phyloP scores from a whole-genome alignment of 2,113 vertebrate genomes.

The Mustela lutreola region DNA sequence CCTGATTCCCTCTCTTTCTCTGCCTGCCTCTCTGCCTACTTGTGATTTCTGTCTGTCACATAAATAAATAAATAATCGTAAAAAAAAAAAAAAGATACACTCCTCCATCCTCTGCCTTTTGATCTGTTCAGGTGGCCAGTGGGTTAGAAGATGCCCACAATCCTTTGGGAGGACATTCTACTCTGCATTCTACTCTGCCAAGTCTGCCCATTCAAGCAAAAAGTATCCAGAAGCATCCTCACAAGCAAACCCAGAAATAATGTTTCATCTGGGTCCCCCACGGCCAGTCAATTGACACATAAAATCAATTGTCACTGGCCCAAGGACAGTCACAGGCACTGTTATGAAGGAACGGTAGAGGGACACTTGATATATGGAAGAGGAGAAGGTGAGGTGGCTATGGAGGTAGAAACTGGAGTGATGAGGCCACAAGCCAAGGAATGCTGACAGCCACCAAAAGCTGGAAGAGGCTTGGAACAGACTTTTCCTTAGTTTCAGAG shows the following conservation, averaged over 20 bases:
- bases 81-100: not conserved
- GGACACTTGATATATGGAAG: not conserved
- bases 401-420: not conserved
- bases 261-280: not conserved
- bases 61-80: too few species aligned
- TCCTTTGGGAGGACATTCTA: not conserved
- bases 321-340: not conserved
- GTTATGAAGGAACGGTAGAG: not conserved
- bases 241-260: not conserved
- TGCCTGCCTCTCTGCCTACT: too few species aligned
- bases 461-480: not conserved
- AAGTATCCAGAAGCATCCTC: not conserved
- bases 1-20: too few species aligned
- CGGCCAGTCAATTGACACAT: not conserved
- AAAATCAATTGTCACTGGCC: not conserved
- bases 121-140: not conserved
- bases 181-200: not conserved
- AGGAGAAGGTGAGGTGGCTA: not conserved
- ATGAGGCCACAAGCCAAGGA: not conserved
- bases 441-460: not conserved
- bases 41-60: too few species aligned
- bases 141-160: not conserved
- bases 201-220: not conserved
- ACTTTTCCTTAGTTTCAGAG: not conserved
- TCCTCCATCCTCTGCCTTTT: not conserved